A percentile compares a stretch with the other conserved stretches of the same genome.
Conservation (phyloP, 2,888 invertebrate genomes). For the Ochropleura plecta region DNA sequence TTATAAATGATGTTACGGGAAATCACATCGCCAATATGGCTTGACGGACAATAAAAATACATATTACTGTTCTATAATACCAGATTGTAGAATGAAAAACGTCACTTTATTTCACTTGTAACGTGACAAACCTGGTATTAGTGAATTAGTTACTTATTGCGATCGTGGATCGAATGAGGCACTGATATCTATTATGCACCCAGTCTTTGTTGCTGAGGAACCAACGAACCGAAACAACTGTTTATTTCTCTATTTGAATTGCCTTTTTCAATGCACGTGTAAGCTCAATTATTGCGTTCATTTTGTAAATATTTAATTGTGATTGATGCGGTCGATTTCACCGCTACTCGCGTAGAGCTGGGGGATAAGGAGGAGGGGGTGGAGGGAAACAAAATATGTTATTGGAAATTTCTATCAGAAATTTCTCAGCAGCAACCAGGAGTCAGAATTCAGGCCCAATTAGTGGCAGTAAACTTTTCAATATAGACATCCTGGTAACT, state of each 20-base stretch:
- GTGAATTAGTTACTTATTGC: neutral
- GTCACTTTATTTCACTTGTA: neutral
- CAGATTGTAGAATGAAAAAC: neutral
- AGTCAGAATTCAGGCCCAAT: neutral
- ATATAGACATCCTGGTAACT: neutral
- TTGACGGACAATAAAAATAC: neutral
- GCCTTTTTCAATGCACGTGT: neutral
- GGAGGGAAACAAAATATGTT: neutral
- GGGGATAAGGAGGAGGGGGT: neutral
- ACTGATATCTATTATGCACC: neutral
- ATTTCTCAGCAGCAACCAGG: neutral
- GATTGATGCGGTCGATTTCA: neutral
- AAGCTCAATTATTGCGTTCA: neutral
- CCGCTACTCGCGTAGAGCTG: neutral
- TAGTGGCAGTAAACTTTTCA: too few relatives aligned
- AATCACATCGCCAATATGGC: neutral
- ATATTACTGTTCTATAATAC: neutral
- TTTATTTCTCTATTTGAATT: neutral
- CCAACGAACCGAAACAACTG: neutral
- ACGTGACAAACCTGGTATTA: neutral
- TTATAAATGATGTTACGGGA: neutral
- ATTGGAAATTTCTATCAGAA: neutral
- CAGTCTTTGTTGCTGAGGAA: neutral
- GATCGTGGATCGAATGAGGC: neutral
- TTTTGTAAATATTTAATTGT: neutral